Evolutionary conservation across 2,797 vertebrate genomes (phyloP), one percentile per base, ranked within the genome.

Genomic region (Simalia tracyae): DNA sequence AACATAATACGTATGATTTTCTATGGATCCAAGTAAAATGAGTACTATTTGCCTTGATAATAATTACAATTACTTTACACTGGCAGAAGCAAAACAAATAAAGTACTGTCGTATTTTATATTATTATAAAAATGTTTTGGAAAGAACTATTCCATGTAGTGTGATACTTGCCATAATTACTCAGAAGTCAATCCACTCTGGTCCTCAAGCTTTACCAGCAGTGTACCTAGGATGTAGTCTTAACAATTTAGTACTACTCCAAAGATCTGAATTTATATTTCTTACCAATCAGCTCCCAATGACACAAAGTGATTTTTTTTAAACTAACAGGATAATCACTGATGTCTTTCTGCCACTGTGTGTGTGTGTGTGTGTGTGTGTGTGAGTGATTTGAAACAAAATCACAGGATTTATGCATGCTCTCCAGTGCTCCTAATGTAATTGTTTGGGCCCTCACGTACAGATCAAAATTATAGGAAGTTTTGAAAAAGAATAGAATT

Each of bases 31-130:
- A 85, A 89, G 36, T 0, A 90, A 91, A 92, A 88, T 63, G 24
- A 36, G 0, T 1, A 72, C 92, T 87, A 17, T 2, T 0, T 91
- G 12, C 0, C 85, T 93, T 87, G 63, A 50, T 19, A 57, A 24
- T 57, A 26, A 66, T 60, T 63, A 0, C 93, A 94, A 93, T 42
- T 88, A 68, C 0, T 93, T 93, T 91, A 19, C 61, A 94, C 86
- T 93, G 24, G 92, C 15, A 92, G 42, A 61, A 46, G 22, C 42
- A 81, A 81, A 94, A 61, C 8, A 90, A 60, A 91, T 93, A 46
- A 68, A 86, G 1, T 31, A 36, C 2, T 61, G 31, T 14, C 56
- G 5, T 57, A 17, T 1, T 76, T 72, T 72, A 6, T 36, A 60
- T 36, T 60, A 61, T 63, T 59, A 54, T 50, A 11, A 36, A 87